phyloP scores from a whole-genome alignment of 2,113 vertebrate genomes.

The Mustela lutreola region DNA sequence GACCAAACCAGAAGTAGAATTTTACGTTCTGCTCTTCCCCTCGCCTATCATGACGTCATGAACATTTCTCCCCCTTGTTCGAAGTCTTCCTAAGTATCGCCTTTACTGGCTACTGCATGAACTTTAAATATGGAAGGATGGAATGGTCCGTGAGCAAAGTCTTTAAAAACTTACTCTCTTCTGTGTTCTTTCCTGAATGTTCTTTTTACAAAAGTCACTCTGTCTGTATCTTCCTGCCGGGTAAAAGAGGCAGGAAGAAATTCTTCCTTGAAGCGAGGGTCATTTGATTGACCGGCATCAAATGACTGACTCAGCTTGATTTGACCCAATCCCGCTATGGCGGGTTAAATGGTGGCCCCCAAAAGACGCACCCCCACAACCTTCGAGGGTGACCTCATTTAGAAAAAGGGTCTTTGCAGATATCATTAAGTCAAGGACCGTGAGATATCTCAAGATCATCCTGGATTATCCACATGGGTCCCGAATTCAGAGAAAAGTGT shows the following conservation, averaged over 20 bases:
- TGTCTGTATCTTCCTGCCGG: not conserved
- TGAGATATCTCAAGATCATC: not conserved
- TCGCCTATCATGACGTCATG: too few species aligned
- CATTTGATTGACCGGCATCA: not conserved
- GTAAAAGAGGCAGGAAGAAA: not conserved
- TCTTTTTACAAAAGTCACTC: not conserved
- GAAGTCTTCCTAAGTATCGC: not conserved
- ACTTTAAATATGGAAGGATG: not conserved
- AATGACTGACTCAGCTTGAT: not conserved
- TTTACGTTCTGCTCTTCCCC: not conserved
- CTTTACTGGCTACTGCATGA: not conserved
- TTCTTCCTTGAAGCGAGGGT: not conserved
- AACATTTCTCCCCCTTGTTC: not conserved
- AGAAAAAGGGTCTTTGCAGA: not conserved
- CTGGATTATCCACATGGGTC: not conserved
- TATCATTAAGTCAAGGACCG: not conserved
- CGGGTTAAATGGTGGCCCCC: too few species aligned
- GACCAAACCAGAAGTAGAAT: not conserved
- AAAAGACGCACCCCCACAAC: not conserved
- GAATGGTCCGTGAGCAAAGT: rapidly evolving
- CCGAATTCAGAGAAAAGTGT: not conserved
- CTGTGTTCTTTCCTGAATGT: not conserved
- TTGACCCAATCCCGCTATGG: not conserved
- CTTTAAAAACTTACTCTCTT: not conserved
- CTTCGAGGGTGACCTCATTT: not conserved